Conservation (phyloP, 1,140 invertebrate genomes). For the Geopemphigus sp. region DNA sequence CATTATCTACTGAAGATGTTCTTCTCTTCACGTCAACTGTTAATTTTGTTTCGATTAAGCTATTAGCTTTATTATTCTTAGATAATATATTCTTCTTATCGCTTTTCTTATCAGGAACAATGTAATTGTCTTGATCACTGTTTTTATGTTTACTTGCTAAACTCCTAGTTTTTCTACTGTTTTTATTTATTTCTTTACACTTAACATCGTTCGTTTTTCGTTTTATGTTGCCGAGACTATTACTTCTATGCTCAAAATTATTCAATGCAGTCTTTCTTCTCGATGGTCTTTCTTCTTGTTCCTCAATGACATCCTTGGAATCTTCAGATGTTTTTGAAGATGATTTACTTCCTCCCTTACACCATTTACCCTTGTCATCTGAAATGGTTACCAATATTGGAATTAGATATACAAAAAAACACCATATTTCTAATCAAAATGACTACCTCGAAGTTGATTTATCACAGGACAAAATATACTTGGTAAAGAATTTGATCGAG, state of each 20-base stretch:
- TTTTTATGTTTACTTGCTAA: slow-evolving; percentile 31
- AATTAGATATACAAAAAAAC: background rate
- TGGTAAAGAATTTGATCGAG: slow-evolving; percentile 51
- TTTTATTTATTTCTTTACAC: slow-evolving; percentile 39
- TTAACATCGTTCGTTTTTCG: slow-evolving; percentile 7
- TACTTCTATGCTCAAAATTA: slow-evolving; percentile 23
- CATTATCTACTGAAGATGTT: slow-evolving; percentile 26
- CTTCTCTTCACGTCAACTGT: slow-evolving; percentile 4
- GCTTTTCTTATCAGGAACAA: slow-evolving; percentile 50
- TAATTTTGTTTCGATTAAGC: slow-evolving; percentile 35
- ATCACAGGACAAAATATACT: slow-evolving; percentile 37
- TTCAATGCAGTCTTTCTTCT: slow-evolving; percentile 48
- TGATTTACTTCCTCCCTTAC: slow-evolving; percentile 10
- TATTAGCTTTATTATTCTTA: slow-evolving; percentile 2
- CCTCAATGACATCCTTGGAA: slow-evolving; percentile 4
- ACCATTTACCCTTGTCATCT: slow-evolving; percentile 46
- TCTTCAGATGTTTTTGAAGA: slow-evolving; percentile 43
- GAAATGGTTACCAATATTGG: background rate
- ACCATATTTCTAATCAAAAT: background rate
- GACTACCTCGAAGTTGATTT: slow-evolving; percentile 43
- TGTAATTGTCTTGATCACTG: slow-evolving; percentile 40
- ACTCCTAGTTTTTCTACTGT: slow-evolving; percentile 46
- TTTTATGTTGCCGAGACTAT: slow-evolving; percentile 22
- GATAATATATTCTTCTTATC: slow-evolving; percentile 50
- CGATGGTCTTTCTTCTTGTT: slow-evolving; percentile 45